phyloP scores from a whole-genome alignment of 1,140 invertebrate species.

The Hycleus phaleratus region DNA sequence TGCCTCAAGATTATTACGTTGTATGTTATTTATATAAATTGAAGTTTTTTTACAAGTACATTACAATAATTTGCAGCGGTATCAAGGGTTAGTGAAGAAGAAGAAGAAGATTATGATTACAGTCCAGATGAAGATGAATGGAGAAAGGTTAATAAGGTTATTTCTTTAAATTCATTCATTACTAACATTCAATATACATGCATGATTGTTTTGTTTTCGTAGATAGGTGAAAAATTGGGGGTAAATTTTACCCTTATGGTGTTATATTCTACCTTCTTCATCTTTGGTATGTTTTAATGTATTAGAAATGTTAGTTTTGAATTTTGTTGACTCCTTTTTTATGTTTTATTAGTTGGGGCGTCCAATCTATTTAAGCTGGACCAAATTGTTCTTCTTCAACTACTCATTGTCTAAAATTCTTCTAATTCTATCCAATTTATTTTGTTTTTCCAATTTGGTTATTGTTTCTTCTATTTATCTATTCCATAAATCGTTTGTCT shows the following conservation, averaged over 20 bases:
- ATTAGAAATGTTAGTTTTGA: slow-evolving; percentile 15
- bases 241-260: not conserved
- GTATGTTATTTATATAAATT: slow-evolving; percentile 25
- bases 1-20: slow-evolving; percentile 34
- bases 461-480: not conserved
- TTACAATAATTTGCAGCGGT: slow-evolving; percentile 44
- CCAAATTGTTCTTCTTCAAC: too few relatives aligned
- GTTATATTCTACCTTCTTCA: not conserved
- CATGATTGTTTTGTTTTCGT: slow-evolving; percentile 8
- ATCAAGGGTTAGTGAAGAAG: slow-evolving; percentile 58
- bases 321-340: not conserved
- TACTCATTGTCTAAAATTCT: too few relatives aligned
- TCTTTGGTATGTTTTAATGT: not conserved
- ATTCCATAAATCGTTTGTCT: not conserved
- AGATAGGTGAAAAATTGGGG: slow-evolving; percentile 3
- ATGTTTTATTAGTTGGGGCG: too few relatives aligned
- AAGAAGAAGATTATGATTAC: slow-evolving; percentile 68
- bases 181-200: slow-evolving; percentile 9
- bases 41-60: not conserved
- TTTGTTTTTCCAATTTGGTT: too few relatives aligned
- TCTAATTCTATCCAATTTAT: too few relatives aligned
- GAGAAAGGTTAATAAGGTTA: slow-evolving; percentile 49
- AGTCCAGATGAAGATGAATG: slow-evolving; percentile 70
- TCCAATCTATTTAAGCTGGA: too few relatives aligned
- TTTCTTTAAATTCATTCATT: slow-evolving; percentile 23